Evolutionary conservation across 2,797 vertebrate genomes (phyloP).

Genomic region (Eutrigla gurnardus): DNA sequence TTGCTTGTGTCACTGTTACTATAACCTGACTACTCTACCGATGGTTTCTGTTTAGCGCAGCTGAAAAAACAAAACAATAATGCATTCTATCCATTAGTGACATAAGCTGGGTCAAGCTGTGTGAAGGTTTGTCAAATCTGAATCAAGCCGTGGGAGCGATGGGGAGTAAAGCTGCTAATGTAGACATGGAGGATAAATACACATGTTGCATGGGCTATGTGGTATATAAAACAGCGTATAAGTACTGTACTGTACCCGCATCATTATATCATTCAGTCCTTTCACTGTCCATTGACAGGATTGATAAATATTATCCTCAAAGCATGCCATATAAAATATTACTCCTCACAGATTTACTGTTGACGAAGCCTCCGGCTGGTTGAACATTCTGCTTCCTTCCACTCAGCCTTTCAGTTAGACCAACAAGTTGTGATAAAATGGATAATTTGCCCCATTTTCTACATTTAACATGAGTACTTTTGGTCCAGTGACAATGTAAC

Average conservation of each 20-base stretch:
- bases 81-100: constrained; percentile 14
- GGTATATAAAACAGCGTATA: not conserved
- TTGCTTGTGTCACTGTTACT: constrained; percentile 62
- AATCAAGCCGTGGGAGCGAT: constrained; percentile 17
- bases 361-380: not conserved
- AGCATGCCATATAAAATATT: not conserved
- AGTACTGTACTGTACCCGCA: not conserved
- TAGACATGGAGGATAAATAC: constrained; percentile 20
- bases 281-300: not conserved
- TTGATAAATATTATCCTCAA: not conserved
- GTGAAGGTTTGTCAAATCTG: constrained; percentile 12
- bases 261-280: not conserved
- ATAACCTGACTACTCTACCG: constrained; percentile 45
- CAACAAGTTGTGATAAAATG: not conserved
- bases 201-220: not conserved
- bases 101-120: constrained; percentile 29
- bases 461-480: not conserved
- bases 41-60: constrained; percentile 26
- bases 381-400: not conserved
- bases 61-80: constrained; percentile 41
- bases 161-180: constrained; percentile 25
- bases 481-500: no score
- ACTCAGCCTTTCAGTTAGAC: not conserved
- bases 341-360: constrained; percentile 1
- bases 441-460: not conserved